Evolutionary conservation across 2,797 vertebrate genomes (phyloP), one percentile per base, ranked within the genome.

Genomic region (Sebastes elongatus): DNA sequence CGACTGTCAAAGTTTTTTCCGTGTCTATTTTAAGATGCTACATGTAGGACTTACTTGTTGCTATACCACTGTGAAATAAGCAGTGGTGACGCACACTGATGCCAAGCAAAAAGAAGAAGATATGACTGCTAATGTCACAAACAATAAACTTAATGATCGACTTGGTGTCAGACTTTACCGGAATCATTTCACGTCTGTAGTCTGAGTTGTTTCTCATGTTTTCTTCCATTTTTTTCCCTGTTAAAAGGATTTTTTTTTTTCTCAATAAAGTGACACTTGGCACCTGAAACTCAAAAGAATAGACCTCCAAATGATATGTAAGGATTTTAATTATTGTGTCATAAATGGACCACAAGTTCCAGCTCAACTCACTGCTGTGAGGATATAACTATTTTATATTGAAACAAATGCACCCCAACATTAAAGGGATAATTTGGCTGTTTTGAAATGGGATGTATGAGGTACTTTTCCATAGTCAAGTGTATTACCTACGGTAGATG

Each of bases 11-110:
- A 6, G 80, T 69, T 71, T 71, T 71, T 46, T 33, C 68, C 13
- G 6, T 28, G 73, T 76, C 91, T 94, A 92, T 93, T 92, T 91
- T 84, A n/a, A 83, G 88, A 83, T 9, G 89, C 78, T 35, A 57
- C 74, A 72, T 23, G 83, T 70, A 78, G 60, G 64, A 81, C 62
- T 74, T 30, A 56, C 42, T 81, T 66, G 82, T 42, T 71, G 67
- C 72, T n/a, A 13, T 7, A 62, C 76, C 35, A 30, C 86, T 81
- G 83, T 23, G 82, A 89, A 76, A 35, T 33, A 33, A 77, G 70
- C 30, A 46, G 69, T 5, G 32, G 23, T 84, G 90, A 93, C 81
- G 71, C 89, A 89, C 67, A 9, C 13, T 23, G 86, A 74, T 28
- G 71, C 49, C 28, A 35, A 52, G 73, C 35, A 32, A 38, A 38